These are phyloP conservation scores for Diarsia rubi DNA, from an alignment of 2,888 invertebrate genomes.

Conservation along the genomic window DNA sequence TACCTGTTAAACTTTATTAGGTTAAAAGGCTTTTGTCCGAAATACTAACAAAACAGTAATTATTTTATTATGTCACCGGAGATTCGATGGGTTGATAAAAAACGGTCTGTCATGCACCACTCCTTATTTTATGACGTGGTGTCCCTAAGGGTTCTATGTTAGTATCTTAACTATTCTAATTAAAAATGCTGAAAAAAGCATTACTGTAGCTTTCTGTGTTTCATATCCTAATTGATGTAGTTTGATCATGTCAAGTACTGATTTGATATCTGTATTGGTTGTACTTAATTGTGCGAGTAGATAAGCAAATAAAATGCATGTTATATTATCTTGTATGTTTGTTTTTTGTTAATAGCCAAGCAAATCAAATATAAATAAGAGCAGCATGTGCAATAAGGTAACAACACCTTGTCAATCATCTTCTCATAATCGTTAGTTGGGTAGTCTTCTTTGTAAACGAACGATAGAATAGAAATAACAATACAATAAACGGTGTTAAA, in stretches of 20 bases:
- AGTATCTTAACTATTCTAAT: conserved; percentile 66
- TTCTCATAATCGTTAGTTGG: neutral
- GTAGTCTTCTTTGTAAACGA: neutral
- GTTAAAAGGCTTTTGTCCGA: conserved; percentile 72
- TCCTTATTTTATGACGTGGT: conserved; percentile 66
- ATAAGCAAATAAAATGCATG: conserved; percentile 23
- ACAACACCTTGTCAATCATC: neutral
- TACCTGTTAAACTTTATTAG: conserved; percentile 68
- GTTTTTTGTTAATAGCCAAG: neutral
- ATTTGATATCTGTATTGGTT: neutral
- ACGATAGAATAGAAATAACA: neutral
- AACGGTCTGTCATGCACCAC: conserved; percentile 66
- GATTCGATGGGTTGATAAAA: conserved; percentile 70
- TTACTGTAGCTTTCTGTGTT: conserved; percentile 40
- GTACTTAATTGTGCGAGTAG: conserved; percentile 3
- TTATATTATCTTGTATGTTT: conserved; percentile 1
- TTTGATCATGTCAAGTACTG: conserved; percentile 2
- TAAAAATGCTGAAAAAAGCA: conserved; percentile 63
- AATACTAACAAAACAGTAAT: conserved; percentile 68
- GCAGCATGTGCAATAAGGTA: neutral
- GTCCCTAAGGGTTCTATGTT: conserved; percentile 70
- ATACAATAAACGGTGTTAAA: neutral
- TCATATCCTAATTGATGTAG: conserved; percentile 1
- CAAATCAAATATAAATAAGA: neutral
- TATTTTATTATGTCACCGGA: conserved; percentile 73